Percentiles rank a stretch among this genome's conserved stretches.
Evolutionary conservation across 2,888 invertebrate species (phyloP).

Genomic region (Augochlorella aurata): DNA sequence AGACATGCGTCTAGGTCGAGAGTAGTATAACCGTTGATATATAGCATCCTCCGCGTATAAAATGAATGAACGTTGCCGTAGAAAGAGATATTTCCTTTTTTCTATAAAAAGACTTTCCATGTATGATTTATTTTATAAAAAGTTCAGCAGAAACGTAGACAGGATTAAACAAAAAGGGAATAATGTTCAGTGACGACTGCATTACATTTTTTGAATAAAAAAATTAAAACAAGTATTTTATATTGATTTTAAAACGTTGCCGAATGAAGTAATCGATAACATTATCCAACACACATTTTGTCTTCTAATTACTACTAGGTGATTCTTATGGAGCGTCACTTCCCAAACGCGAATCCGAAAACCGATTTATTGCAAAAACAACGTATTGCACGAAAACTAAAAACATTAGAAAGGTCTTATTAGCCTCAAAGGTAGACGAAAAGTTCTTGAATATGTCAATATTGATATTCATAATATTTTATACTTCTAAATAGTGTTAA

Average conservation of each 20-base stretch:
- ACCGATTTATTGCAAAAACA: too few species aligned
- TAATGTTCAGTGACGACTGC: not conserved
- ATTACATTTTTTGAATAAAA: not conserved
- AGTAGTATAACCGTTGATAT: conserved; percentile 39
- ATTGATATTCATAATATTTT: too few species aligned
- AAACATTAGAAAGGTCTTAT: too few species aligned
- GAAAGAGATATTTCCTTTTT: not conserved
- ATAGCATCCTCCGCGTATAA: conserved; percentile 33
- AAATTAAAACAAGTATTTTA: not conserved
- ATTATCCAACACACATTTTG: too few species aligned
- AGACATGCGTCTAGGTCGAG: conserved; percentile 41
- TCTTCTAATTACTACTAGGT: too few species aligned
- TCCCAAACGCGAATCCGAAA: too few species aligned
- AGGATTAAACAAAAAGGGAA: not conserved
- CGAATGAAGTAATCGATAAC: not conserved
- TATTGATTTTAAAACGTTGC: not conserved
- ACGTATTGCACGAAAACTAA: too few species aligned
- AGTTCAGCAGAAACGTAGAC: not conserved
- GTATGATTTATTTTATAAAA: not conserved
- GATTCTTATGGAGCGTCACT: too few species aligned
- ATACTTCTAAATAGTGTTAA: too few species aligned
- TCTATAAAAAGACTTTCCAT: conserved; percentile 13
- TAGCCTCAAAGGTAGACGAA: too few species aligned
- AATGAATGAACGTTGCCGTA: conserved; percentile 18
- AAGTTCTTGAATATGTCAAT: too few species aligned